Evolutionary conservation across 2,113 vertebrate species (phyloP).

Genomic region (Oriolus oriolus): DNA sequence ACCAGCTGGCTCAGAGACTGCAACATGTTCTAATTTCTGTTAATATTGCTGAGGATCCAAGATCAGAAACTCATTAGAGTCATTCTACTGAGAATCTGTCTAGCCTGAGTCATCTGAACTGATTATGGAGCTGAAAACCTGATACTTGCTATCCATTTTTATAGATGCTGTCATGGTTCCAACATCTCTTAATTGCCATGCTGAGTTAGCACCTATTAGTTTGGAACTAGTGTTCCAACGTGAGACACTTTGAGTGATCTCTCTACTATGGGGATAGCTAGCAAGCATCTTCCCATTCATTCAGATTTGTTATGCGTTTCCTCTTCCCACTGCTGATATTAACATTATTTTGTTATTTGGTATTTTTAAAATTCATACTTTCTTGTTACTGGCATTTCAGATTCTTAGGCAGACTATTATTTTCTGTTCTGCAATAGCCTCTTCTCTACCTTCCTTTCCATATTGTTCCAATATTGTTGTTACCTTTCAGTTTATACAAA

Average conservation of each 20-base stretch:
- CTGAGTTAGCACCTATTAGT: not conserved
- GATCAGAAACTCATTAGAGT: not conserved
- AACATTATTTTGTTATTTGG: not conserved
- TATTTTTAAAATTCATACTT: not conserved
- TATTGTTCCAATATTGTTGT: not conserved
- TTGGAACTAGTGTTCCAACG: not conserved
- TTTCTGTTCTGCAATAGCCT: not conserved
- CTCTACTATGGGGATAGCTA: not conserved
- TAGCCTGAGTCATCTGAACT: not conserved
- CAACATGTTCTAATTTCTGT: too few species aligned
- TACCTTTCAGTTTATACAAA: not conserved
- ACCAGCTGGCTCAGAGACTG: too few species aligned
- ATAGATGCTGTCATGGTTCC: not conserved
- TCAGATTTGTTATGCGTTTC: not conserved
- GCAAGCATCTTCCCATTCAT: not conserved
- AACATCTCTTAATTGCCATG: not conserved
- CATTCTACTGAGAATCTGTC: not conserved
- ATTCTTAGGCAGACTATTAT: not conserved
- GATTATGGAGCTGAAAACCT: not conserved
- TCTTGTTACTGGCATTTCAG: not conserved
- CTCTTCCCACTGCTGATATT: not conserved
- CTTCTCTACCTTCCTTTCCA: not conserved
- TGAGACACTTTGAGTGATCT: not conserved
- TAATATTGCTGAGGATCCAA: not conserved
- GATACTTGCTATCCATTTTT: not conserved